Evolutionary conservation across 2,888 invertebrate genomes (phyloP).

Genomic region (Apodemia mormo): DNA sequence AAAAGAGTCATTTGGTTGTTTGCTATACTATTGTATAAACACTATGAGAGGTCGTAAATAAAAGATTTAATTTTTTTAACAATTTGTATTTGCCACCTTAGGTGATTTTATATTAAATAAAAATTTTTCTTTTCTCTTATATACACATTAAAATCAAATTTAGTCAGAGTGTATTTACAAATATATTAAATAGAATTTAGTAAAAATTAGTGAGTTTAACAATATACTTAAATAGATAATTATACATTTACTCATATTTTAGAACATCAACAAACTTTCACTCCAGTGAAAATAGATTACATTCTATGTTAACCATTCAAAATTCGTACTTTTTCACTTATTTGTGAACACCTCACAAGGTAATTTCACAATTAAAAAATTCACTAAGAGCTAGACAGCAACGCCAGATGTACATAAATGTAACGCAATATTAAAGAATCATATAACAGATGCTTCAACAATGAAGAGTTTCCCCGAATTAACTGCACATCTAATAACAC

Average conservation of each 20-base stretch:
- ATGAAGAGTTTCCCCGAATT: slow-evolving; percentile 41
- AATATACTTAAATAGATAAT: slow-evolving; percentile 64
- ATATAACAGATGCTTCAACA: slow-evolving; percentile 50
- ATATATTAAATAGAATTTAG: slow-evolving; percentile 82
- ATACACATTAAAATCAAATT: slow-evolving; percentile 81
- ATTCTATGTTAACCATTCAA: slow-evolving; percentile 59
- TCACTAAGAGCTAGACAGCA: slow-evolving; percentile 48
- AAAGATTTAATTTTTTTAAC: slow-evolving; percentile 69
- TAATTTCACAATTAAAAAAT: slow-evolving; percentile 41
- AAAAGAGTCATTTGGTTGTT: no score
- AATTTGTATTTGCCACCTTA: slow-evolving; percentile 80
- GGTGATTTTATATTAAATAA: slow-evolving; percentile 79
- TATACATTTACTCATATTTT: slow-evolving; percentile 51
- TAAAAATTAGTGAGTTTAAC: slow-evolving; percentile 82
- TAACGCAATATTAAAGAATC: slow-evolving; percentile 45
- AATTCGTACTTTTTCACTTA: slow-evolving; percentile 57
- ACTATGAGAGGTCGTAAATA: slow-evolving; percentile 42
- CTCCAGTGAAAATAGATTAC: slow-evolving; percentile 65
- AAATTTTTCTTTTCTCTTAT: slow-evolving; percentile 74
- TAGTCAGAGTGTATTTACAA: slow-evolving; percentile 82
- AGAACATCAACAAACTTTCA: slow-evolving; percentile 81
- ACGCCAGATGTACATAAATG: slow-evolving; percentile 47
- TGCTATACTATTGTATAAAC: no score
- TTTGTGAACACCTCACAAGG: slow-evolving; percentile 57
- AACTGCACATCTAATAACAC: slow-evolving; percentile 3